Evolutionary conservation across 1,140 invertebrate species (phyloP).

Genomic region (Plectrocnemia conspersa): DNA sequence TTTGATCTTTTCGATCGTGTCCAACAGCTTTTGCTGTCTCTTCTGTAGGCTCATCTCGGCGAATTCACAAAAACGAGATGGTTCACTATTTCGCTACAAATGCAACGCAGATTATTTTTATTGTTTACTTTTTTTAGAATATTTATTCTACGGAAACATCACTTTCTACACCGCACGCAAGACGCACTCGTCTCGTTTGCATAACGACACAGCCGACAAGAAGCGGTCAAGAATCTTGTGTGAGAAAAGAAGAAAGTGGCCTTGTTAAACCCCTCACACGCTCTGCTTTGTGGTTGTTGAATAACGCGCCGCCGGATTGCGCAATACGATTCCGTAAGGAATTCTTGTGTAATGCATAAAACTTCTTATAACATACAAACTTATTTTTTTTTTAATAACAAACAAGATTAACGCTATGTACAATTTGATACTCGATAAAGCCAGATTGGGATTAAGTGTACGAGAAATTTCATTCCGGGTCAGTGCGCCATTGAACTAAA

Average conservation of each 20-base stretch:
- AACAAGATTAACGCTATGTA: too few species aligned
- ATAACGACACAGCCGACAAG: conserved; percentile 4
- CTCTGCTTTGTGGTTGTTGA: not conserved
- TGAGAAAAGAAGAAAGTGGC: conserved; percentile 5
- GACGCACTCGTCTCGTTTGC: conserved; percentile 4
- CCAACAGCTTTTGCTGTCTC: conserved; percentile 47
- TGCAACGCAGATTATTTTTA: not conserved
- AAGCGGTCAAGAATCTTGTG: not conserved
- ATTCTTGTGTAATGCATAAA: not conserved
- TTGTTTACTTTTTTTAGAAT: not conserved
- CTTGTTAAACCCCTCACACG: not conserved
- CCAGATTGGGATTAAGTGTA: too few species aligned
- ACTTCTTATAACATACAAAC: not conserved
- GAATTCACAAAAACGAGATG: not conserved
- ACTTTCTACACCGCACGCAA: conserved; percentile 6
- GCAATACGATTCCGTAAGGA: not conserved
- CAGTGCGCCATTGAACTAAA: too few species aligned
- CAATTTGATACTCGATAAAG: too few species aligned
- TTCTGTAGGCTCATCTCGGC: conserved; percentile 44
- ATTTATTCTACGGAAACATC: conserved; percentile 4
- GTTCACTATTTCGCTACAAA: not conserved
- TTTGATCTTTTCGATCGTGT: conserved; percentile 48
- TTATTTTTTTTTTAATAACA: not conserved
- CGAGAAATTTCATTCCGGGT: too few species aligned
- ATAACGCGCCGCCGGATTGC: not conserved